Evolutionary conservation across 2,888 invertebrate genomes (phyloP), one percentile per base, ranked within the genome.

Genomic region (Scaptomyza caliginosa): DNA sequence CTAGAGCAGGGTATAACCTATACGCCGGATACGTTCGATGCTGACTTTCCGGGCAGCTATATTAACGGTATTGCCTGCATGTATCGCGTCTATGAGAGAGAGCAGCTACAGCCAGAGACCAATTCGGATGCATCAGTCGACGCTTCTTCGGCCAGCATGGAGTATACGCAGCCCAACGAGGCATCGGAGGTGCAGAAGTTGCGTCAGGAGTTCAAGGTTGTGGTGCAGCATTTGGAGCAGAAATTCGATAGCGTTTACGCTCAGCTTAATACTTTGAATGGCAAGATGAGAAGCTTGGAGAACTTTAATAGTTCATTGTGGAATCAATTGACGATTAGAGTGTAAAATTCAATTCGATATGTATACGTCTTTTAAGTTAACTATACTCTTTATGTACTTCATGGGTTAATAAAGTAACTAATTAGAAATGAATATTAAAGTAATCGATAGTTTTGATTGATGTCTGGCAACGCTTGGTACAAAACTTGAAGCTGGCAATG

Each of bases 21-120:
- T 16, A 77, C 71, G 0, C 36, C 26, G 0, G 90, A 90, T 62
- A 21, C 19, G 0, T 64, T 69, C 5, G 82, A 89, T 55, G 10
- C 43, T 0, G 56, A 77, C 1, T 90, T 84, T 62, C 83, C 86
- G 0, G 90, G 90, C 0, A 79, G 79, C 60, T 90, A 90, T 17
- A 75, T 90, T 11, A 57, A 70, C 1, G 90, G 87, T 4, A 78
- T 90, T 21, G 88, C 88, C 26, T 90, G 90, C 59, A 89, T 90
- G 89, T 90, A 89, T 66, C 88, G 88, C 6, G 11, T 79, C 23
- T 49, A 77, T 0, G 67, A 78, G 5, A 43, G 48, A 0, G 77
- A 80, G 2, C 19, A 63, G 2, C 8, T 39, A 4, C 39, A 57
- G 4, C 19, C 34, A 2, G 34, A 56, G 1, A 3, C 36, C 16